Percentiles rank a stretch among this genome's conserved stretches.
Conservation (phyloP, 2,888 invertebrate species). For the Hypomecis punctinalis region DNA sequence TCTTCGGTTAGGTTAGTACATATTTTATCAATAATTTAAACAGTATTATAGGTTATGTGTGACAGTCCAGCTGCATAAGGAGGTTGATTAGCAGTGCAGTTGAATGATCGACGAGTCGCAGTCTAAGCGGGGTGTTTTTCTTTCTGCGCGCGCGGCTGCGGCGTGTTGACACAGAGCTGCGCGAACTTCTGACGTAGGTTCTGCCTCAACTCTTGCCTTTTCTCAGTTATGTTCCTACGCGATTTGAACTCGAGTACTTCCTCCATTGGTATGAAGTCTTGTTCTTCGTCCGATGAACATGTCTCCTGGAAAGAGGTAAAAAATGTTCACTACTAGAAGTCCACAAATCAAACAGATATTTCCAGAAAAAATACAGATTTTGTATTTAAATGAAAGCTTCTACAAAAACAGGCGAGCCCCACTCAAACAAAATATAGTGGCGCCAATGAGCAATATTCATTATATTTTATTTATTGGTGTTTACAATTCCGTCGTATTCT, state of each 20-base stretch:
- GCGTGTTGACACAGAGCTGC: conserved; percentile 88
- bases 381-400: no score
- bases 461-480: no score
- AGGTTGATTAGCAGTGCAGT: conserved; percentile 51
- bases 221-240: conserved; percentile 90
- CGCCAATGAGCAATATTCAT: no score
- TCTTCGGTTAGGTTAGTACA: background rate
- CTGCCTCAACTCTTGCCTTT: conserved; percentile 92
- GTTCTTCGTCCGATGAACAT: conserved; percentile 91
- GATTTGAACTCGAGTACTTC: conserved; percentile 95
- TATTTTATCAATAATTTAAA: conserved; percentile 1
- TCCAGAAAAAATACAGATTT: background rate
- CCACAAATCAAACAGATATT: background rate
- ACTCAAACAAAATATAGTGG: no score
- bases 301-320: conserved; percentile 85
- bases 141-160: conserved; percentile 54
- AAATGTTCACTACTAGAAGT: background rate
- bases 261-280: conserved; percentile 93
- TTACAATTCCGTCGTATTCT: no score
- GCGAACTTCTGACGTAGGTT: conserved; percentile 93
- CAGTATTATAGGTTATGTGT: background rate
- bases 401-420: no score
- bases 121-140: conserved; percentile 60
- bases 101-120: conserved; percentile 45
- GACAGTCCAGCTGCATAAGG: conserved; percentile 25